Evolutionary conservation across 2,888 invertebrate genomes (phyloP).

Genomic region (Nasonia oneida): DNA sequence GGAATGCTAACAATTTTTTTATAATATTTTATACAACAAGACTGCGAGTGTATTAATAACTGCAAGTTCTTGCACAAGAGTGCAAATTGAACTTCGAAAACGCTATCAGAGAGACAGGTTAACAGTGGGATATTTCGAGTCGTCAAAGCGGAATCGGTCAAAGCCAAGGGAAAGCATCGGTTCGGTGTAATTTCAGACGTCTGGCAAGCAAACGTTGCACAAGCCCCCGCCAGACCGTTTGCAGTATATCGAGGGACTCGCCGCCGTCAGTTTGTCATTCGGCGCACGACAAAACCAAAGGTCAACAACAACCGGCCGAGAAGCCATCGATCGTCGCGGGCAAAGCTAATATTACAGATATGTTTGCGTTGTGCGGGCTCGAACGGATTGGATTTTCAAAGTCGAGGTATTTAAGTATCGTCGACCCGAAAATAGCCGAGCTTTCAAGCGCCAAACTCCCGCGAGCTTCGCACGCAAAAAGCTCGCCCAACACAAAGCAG

Average conservation of each 20-base stretch:
- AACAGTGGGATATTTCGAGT: background rate
- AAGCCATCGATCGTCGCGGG: background rate
- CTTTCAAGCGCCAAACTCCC: background rate
- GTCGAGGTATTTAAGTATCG: background rate
- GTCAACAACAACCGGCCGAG: background rate
- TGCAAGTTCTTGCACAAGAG: too few relatives aligned
- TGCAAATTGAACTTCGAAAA: too few relatives aligned
- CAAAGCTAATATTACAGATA: background rate
- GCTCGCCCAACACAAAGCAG: background rate
- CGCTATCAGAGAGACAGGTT: background rate
- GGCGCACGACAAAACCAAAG: background rate
- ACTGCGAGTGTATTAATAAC: too few relatives aligned
- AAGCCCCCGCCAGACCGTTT: background rate
- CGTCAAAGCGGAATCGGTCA: background rate
- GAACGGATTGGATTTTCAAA: background rate
- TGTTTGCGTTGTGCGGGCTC: background rate
- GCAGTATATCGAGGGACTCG: background rate
- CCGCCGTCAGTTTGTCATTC: background rate
- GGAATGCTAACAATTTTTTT: too few relatives aligned
- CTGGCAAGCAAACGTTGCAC: background rate
- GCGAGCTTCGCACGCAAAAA: background rate
- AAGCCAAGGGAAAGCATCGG: background rate
- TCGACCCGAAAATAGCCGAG: background rate
- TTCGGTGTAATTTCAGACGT: conserved; percentile 5
- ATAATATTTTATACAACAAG: too few relatives aligned